Base-by-base conservation (phyloP, 2,113 vertebrate genomes). In the Pandion haliaetus region DNA sequence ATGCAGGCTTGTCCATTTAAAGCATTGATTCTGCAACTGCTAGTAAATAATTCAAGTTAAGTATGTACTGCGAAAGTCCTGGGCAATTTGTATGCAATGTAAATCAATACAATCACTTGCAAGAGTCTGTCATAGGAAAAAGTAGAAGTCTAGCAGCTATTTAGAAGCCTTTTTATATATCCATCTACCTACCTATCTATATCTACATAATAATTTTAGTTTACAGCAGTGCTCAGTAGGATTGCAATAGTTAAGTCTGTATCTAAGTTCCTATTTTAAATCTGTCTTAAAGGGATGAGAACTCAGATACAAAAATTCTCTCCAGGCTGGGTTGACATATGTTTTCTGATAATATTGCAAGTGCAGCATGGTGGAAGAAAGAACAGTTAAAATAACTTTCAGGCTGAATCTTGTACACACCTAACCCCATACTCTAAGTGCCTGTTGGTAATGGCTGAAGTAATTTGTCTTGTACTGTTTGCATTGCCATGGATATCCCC, bases 41-140 rank as follows among this genome's bases (percentile, higher is more conserved):
- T 92, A 96, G 76, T 66, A 98, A 97, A 97, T 97, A 95, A 98
- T 95, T 98, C 92, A 95, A 94, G 62, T 89, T 89, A 85, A 82
- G 85, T 77, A 86, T 42, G 42, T 65, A 80, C 45, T 81, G 47
- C 88, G 86, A 87, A 97, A 97, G 74, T 93, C 88, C 86, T 80
- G 31, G 84, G 66, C 88, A 95, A 96, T 98, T 73, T 97, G 88
- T 97, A 96, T 97, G 72, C 91, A 97, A 94, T 93, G 95, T 96
- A 95, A 97, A 97, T 97, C 95, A 97, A 96, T 95, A 93, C 59
- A 96, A 86, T 96, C 93, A 91, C 88, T 96, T 62, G 67, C 82
- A 97, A 97, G 76, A 95, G 78, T 94, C 95, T 97, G 88, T 45
- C 94, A 96, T 94, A 93, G 93, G 96, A 92, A 92, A 95, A 87